These are phyloP conservation scores for Telmatochromis sp. DNA, from an alignment of 2,113 vertebrate species.

Conservation along the genomic window DNA sequence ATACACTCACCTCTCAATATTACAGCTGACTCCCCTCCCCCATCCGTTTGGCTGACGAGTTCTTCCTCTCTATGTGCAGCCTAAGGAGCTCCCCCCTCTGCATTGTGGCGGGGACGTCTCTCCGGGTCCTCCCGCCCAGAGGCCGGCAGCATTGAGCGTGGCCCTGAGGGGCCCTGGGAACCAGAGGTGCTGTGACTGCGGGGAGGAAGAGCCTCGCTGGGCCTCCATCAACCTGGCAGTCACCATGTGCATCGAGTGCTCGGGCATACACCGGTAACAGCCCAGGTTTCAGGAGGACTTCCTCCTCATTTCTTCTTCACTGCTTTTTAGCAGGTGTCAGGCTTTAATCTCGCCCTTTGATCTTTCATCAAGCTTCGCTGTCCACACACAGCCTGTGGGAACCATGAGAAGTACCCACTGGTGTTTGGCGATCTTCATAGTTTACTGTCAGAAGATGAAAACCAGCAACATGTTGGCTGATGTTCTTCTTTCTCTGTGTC, in stretches of 20 bases:
- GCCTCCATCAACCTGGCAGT: slow-evolving; percentile 73
- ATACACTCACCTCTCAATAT: no score
- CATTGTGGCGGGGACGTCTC: background rate
- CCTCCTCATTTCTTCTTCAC: background rate
- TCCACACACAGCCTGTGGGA: background rate
- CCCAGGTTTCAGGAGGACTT: background rate
- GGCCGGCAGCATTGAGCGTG: slow-evolving; percentile 18
- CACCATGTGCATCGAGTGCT: slow-evolving; percentile 76
- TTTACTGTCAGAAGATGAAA: background rate
- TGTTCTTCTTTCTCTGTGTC: background rate
- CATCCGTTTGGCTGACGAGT: background rate
- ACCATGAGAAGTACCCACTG: background rate
- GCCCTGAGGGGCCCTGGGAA: slow-evolving; percentile 61
- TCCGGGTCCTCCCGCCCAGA: background rate
- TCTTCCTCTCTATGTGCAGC: slow-evolving; percentile 3
- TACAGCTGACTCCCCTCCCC: background rate
- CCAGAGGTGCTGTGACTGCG: slow-evolving; percentile 71
- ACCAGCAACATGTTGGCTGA: background rate
- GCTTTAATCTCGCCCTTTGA: background rate
- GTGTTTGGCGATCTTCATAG: background rate
- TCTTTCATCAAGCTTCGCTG: background rate
- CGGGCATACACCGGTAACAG: slow-evolving; percentile 71
- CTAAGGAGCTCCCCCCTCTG: slow-evolving; percentile 13
- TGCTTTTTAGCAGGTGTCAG: background rate
- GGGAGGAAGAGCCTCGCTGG: slow-evolving; percentile 70